Percentiles rank a stretch among this genome's conserved stretches.
Conservation (phyloP, 2,113 vertebrate species). For the Craseonycteris thonglongyai region DNA sequence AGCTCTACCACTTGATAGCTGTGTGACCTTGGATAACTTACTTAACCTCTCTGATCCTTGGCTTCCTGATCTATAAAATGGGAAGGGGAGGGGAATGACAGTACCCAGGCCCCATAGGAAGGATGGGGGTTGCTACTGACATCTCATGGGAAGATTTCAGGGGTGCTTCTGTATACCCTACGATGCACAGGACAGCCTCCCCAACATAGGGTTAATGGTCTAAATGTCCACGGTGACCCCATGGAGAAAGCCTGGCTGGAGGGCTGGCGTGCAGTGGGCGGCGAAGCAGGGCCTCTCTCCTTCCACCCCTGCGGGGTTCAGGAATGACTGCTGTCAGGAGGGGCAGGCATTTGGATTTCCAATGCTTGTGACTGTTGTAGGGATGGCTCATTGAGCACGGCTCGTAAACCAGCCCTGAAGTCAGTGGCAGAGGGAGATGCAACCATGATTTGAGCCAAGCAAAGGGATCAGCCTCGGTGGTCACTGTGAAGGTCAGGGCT, state of each 20-base stretch:
- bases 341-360: background rate
- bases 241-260: background rate
- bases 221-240: fast-evolving
- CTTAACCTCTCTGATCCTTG: background rate
- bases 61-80: background rate
- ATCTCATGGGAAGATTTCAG: background rate
- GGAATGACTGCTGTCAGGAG: background rate
- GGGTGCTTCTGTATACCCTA: background rate
- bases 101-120: background rate
- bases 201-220: fast-evolving
- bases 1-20: background rate
- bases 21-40: background rate
- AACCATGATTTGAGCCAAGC: fast-evolving
- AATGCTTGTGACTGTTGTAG: background rate
- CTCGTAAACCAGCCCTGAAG: background rate
- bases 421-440: background rate
- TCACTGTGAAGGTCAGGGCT: background rate
- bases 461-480: fast-evolving
- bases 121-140: no score
- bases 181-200: background rate
- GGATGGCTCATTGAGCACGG: fast-evolving
- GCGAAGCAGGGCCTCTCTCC: background rate
- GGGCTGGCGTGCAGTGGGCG: fast-evolving
- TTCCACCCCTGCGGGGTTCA: background rate
- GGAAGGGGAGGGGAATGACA: background rate